A percentile compares a stretch with the other conserved stretches of the same genome.
Evolutionary conservation across 2,113 vertebrate genomes (phyloP).

Genomic region (Sus scrofa): T2T-Sscrofa CM000812.6:33756001-33756500

Average conservation of each 20-base stretch:
- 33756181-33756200: not conserved
- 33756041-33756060: not conserved
- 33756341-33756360: not conserved
- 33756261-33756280: not conserved
- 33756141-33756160: constrained; percentile 9
- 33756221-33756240: not conserved
- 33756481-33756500: constrained; percentile 11
- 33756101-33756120: not conserved
- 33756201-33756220: not conserved
- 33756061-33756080: not conserved
- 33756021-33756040: not conserved
- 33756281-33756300: not conserved
- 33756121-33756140: not conserved
- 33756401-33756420: not conserved
- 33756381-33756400: not conserved
- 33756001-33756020: not conserved
- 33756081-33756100: not conserved
- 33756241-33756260: not conserved
- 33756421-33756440: not conserved
- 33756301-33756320: not conserved
- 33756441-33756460: not conserved
- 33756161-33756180: not conserved
- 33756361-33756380: not conserved
- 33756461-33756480: not conserved
- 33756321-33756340: not conserved